These are phyloP conservation scores for Dicrostonyx torquatus DNA, from an alignment of 2,797 vertebrate species.

Conservation along the genomic window DNA sequence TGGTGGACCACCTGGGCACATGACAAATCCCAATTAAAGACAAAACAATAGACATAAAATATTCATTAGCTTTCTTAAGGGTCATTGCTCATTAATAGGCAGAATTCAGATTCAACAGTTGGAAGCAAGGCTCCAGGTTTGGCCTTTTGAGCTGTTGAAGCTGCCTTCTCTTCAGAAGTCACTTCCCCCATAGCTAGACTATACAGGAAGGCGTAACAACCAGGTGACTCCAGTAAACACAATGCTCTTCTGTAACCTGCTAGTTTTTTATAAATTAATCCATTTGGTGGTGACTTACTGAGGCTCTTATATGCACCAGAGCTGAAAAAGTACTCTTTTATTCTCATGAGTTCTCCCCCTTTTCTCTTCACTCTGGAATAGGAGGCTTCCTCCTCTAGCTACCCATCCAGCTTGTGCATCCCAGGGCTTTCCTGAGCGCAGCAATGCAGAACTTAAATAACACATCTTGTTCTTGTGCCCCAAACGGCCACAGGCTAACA, in stretches of 20 bases:
- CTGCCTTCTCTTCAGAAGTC: neutral
- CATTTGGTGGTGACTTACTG: too few relatives aligned
- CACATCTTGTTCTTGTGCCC: neutral
- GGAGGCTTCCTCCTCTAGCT: neutral
- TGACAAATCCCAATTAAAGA: neutral
- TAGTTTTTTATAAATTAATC: neutral
- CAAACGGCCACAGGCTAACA: neutral
- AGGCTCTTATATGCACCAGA: neutral
- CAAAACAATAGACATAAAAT: neutral
- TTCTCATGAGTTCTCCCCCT: neutral
- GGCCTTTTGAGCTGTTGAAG: neutral
- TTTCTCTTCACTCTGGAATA: too few relatives aligned
- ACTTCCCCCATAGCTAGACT: neutral
- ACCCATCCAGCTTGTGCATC: fast-evolving
- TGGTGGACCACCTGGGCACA: neutral
- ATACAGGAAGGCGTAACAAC: too few relatives aligned
- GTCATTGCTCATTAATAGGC: neutral
- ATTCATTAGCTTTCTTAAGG: neutral
- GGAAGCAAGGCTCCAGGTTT: neutral
- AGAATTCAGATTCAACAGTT: neutral
- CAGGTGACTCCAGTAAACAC: neutral
- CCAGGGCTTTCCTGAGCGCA: fast-evolving
- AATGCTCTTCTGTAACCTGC: neutral
- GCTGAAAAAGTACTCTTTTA: neutral
- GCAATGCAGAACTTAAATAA: neutral